These are phyloP conservation scores for Caenorhabditis plicata DNA, from an alignment of 2,888 invertebrate genomes.

Conservation along the genomic window DNA sequence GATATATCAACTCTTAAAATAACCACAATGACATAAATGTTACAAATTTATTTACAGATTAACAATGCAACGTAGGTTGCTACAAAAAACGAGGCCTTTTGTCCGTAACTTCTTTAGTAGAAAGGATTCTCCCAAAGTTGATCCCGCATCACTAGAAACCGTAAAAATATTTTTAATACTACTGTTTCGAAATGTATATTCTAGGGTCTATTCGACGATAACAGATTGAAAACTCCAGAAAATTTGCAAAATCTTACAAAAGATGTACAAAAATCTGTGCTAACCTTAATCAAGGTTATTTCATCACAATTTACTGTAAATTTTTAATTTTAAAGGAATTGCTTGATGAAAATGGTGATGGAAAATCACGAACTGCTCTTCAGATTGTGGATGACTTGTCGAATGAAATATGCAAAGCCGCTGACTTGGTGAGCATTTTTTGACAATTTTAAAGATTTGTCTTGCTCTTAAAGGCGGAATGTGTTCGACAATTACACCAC, in stretches of 20 bases:
- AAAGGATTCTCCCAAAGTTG: too few relatives aligned
- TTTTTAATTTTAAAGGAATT: too few relatives aligned
- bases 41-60: too few relatives aligned
- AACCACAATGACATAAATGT: too few relatives aligned
- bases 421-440: slow-evolving; percentile 75
- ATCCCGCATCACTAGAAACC: too few relatives aligned
- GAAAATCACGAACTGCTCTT: slow-evolving; percentile 69
- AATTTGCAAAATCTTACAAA: slow-evolving; percentile 44
- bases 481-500: slow-evolving; percentile 89
- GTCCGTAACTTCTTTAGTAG: too few relatives aligned
- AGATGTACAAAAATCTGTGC: slow-evolving; percentile 26
- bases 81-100: too few relatives aligned
- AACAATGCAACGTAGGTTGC: too few relatives aligned
- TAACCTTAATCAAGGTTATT: slow-evolving; percentile 20
- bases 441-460: neutral
- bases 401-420: slow-evolving; percentile 89
- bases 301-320: neutral
- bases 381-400: slow-evolving; percentile 93
- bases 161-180: too few relatives aligned
- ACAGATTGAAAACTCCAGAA: slow-evolving; percentile 39
- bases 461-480: slow-evolving; percentile 75
- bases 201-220: slow-evolving; percentile 58
- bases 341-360: too few relatives aligned
- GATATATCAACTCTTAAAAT: too few relatives aligned
- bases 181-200: neutral